Conservation (phyloP, 1,140 invertebrate species). For the Rhyzopertha dominica region DNA sequence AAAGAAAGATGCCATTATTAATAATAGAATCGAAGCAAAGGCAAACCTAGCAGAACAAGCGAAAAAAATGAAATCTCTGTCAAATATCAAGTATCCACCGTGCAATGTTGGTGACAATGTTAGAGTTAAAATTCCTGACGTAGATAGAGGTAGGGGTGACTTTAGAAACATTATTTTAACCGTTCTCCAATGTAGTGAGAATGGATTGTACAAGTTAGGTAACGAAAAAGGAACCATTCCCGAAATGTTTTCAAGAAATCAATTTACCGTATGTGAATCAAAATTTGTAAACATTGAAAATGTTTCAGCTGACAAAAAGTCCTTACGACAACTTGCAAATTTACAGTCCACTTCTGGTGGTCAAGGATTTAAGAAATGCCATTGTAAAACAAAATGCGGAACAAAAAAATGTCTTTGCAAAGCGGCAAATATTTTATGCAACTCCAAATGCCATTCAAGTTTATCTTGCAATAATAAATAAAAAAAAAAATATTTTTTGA, state of each 20-base stretch:
- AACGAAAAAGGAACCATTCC: slow-evolving; percentile 16
- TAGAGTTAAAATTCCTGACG: slow-evolving; percentile 23
- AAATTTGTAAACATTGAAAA: slow-evolving; percentile 18
- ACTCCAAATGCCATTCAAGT: slow-evolving; percentile 15
- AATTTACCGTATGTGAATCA: slow-evolving; percentile 18
- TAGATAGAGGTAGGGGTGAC: slow-evolving; percentile 18
- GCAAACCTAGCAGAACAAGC: too few species aligned
- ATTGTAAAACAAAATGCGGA: slow-evolving; percentile 18
- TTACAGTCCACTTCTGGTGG: slow-evolving; percentile 15
- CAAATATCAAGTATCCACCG: too few species aligned
- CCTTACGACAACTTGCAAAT: slow-evolving; percentile 17
- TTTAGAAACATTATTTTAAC: slow-evolving; percentile 21
- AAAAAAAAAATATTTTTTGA: too few species aligned
- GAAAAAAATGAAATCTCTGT: slow-evolving; percentile 6
- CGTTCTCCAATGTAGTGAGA: slow-evolving; percentile 15
- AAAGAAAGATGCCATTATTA: too few species aligned
- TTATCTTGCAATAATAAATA: slow-evolving; percentile 3
- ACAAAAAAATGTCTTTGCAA: slow-evolving; percentile 17
- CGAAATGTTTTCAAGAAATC: slow-evolving; percentile 23
- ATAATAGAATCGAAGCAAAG: too few species aligned
- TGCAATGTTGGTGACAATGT: slow-evolving; percentile 15
- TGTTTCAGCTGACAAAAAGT: slow-evolving; percentile 17
- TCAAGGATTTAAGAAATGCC: slow-evolving; percentile 18
- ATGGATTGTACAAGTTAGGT: slow-evolving; percentile 18
- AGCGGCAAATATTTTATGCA: too few species aligned